Evolutionary conservation across 1,140 invertebrate genomes (phyloP).

Genomic region (Riptortus pedestris): DNA sequence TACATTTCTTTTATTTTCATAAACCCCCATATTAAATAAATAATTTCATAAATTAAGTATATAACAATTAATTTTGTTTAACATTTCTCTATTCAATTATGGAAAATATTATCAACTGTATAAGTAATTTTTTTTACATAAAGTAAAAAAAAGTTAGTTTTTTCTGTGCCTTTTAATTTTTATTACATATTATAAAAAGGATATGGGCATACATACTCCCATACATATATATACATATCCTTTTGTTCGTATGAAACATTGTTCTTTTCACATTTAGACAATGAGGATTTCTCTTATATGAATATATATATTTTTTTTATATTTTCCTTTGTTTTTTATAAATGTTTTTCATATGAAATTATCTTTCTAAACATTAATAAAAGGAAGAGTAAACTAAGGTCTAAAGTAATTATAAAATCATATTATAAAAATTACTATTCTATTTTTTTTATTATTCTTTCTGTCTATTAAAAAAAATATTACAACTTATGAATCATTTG

Average conservation of each 20-base stretch:
- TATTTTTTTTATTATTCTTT: neutral
- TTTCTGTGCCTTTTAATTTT: neutral
- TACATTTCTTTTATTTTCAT: slow-evolving; percentile 9
- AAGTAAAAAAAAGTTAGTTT: neutral
- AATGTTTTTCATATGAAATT: neutral
- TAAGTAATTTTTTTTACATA: neutral
- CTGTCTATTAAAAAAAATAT: slow-evolving; percentile 4
- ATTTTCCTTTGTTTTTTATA: neutral
- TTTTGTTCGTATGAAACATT: neutral
- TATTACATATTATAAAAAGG: neutral
- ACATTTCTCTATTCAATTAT: slow-evolving; percentile 5
- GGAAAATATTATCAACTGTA: neutral
- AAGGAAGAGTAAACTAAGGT: slow-evolving; percentile 9
- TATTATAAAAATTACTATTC: neutral
- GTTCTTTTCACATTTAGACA: neutral
- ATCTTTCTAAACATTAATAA: neutral
- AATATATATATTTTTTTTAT: neutral
- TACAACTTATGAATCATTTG: neutral
- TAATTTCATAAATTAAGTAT: slow-evolving; percentile 8
- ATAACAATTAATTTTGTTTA: neutral
- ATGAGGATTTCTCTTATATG: neutral
- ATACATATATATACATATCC: slow-evolving; percentile 1
- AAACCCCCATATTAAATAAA: neutral
- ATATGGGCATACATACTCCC: neutral
- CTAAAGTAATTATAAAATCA: slow-evolving; percentile 5